phyloP scores from a whole-genome alignment of 2,113 vertebrate species.

The Erythrolamprus reginae region DNA sequence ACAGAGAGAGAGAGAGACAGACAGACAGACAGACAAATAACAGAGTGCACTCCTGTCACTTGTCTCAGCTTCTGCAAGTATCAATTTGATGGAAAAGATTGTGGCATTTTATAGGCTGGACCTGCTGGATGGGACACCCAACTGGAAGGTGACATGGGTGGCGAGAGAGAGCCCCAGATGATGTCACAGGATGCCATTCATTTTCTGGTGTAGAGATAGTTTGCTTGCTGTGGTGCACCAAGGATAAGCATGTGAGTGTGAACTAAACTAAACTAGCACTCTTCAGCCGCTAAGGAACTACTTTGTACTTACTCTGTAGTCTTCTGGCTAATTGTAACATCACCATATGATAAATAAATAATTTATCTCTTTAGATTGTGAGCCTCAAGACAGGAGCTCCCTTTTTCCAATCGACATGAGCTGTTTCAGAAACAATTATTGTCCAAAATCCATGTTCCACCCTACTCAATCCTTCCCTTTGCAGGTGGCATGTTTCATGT shows the following conservation, averaged over 20 bases:
- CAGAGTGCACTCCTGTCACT: neutral
- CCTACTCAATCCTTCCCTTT: neutral
- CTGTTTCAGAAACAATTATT: neutral
- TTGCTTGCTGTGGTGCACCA: neutral
- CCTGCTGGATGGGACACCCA: neutral
- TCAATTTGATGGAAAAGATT: neutral
- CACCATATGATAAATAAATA: neutral
- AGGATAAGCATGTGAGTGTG: neutral
- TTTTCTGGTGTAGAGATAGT: neutral
- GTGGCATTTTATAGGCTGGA: neutral
- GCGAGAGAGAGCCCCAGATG: neutral
- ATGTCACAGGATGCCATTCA: neutral
- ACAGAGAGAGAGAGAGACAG: too few species aligned
- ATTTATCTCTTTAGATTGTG: neutral
- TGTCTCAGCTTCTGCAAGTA: neutral
- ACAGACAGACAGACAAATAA: too few species aligned
- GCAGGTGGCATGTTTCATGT: neutral
- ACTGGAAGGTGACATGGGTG: neutral
- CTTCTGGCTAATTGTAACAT: neutral
- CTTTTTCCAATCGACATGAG: neutral
- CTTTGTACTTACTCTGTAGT: neutral
- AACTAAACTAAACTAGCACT: neutral
- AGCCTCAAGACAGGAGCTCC: neutral
- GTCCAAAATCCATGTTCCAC: neutral
- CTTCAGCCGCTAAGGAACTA: neutral